Conservation (phyloP, 2,797 vertebrate genomes). For the Melanotaenia pygmaea region DNA sequence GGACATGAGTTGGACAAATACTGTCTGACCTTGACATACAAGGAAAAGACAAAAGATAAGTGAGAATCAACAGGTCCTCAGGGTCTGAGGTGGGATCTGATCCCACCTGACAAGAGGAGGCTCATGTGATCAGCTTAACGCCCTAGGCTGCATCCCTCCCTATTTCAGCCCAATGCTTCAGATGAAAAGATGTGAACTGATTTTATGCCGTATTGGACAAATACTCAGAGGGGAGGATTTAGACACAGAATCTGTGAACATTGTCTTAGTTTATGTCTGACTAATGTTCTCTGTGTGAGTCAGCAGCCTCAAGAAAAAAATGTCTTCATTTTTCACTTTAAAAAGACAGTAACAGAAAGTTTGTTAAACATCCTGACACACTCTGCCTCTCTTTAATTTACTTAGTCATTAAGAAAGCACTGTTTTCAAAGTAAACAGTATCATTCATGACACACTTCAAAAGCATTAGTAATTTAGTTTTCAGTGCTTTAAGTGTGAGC, state of each 20-base stretch:
- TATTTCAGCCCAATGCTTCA: constrained; percentile 70
- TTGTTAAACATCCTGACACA: background rate
- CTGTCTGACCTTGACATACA: constrained; percentile 16
- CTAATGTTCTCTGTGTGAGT: constrained; percentile 14
- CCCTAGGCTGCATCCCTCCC: constrained; percentile 63
- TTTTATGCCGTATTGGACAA: constrained; percentile 51
- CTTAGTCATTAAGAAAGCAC: constrained; percentile 16
- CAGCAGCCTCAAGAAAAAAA: constrained; percentile 1
- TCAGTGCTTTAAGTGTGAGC: constrained; percentile 4
- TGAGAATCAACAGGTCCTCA: constrained; percentile 21
- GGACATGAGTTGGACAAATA: constrained; percentile 8
- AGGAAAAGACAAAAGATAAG: constrained; percentile 37
- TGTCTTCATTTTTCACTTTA: background rate
- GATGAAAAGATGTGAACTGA: constrained; percentile 72
- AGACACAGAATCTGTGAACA: constrained; percentile 39
- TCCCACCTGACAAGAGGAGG: constrained; percentile 70
- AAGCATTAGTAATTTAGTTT: constrained; percentile 21
- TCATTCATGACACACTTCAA: background rate
- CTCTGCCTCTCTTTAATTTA: constrained; percentile 7
- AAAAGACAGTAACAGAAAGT: background rate
- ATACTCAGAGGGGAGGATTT: constrained; percentile 31
- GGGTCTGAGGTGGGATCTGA: constrained; percentile 65
- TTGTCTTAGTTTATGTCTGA: constrained; percentile 36
- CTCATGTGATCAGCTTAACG: constrained; percentile 79
- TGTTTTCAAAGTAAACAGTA: background rate